Evolutionary conservation across 2,113 vertebrate genomes (phyloP).

Genomic region (Anguilla rostrata): DNA sequence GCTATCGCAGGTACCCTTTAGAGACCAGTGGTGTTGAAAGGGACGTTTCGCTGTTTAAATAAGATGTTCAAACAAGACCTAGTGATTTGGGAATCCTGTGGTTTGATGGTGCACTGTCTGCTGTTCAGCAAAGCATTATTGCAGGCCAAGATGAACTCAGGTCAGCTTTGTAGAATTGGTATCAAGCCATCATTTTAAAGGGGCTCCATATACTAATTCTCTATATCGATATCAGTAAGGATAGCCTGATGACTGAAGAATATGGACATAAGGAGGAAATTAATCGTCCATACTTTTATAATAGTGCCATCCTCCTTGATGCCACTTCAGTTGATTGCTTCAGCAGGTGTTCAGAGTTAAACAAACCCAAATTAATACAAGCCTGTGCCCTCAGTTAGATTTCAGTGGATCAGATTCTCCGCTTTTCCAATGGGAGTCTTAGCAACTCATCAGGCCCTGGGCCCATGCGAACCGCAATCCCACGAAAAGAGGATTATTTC

Average conservation of each 20-base stretch:
- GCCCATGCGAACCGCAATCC: not conserved
- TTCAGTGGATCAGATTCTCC: not conserved
- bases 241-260: no score
- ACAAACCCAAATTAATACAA: not conserved
- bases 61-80: not conserved
- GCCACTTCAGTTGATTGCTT: not conserved
- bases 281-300: no score
- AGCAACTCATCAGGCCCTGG: not conserved
- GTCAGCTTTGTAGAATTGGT: not conserved
- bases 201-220: not conserved
- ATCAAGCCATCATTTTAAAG: not conserved
- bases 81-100: not conserved
- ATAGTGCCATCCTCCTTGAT: not conserved
- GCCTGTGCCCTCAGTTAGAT: not conserved
- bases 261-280: no score
- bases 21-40: not conserved
- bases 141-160: not conserved
- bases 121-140: not conserved
- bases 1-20: not conserved
- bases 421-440: not conserved
- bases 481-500: not conserved
- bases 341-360: not conserved
- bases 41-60: not conserved
- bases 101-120: not conserved
- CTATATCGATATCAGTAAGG: not conserved